A percentile compares a stretch with the other conserved stretches of the same genome.
phyloP scores from a whole-genome alignment of 2,113 vertebrate species.

The Catharus minimus region DNA sequence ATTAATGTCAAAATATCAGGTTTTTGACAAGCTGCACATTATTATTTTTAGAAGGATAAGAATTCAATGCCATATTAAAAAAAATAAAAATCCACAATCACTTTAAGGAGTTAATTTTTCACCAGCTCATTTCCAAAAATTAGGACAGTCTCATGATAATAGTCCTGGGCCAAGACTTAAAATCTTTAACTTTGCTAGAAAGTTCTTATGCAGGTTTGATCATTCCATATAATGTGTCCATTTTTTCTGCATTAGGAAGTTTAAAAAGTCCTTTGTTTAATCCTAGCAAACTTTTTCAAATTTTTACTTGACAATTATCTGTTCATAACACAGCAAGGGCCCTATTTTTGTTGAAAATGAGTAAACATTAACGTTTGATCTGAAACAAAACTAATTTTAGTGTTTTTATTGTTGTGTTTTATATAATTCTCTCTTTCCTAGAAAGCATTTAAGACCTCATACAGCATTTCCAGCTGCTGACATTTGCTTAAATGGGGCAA shows the following conservation, averaged over 20 bases:
- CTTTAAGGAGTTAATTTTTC: background rate
- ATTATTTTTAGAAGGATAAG: background rate
- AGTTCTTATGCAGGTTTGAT: background rate
- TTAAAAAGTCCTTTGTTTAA: background rate
- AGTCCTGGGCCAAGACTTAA: background rate
- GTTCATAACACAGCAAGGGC: background rate
- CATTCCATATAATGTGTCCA: rapidly evolving
- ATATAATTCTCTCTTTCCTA: conserved; percentile 30
- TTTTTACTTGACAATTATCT: background rate
- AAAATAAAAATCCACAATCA: background rate
- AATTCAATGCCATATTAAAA: background rate
- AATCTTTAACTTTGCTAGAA: background rate
- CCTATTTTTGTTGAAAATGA: background rate
- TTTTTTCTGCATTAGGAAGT: background rate
- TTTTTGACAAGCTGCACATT: background rate
- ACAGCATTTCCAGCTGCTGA: conserved; percentile 32
- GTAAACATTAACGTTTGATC: conserved; percentile 18
- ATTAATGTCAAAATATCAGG: background rate
- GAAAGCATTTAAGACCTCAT: conserved; percentile 39
- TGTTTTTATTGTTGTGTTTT: conserved; percentile 13
- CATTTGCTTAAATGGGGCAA: conserved; percentile 57
- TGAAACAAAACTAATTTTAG: background rate
- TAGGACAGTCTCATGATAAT: background rate
- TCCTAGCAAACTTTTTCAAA: background rate
- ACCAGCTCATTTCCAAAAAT: background rate